Evolutionary conservation across 2,888 invertebrate genomes (phyloP).

Genomic region (Microctonus aethiopoides): DNA sequence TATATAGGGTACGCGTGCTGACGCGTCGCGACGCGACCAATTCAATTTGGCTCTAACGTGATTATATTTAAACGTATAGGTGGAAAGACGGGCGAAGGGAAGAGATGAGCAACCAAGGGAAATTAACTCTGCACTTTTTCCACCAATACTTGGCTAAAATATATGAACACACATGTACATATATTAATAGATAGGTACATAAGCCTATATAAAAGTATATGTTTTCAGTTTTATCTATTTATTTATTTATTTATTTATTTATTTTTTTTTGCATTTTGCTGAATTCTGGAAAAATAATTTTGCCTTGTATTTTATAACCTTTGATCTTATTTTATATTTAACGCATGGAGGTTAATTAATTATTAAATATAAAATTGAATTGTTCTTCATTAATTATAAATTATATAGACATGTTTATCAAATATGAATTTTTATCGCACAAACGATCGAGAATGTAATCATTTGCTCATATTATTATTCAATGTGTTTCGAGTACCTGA

Average conservation of each 20-base stretch:
- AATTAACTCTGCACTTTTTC: constrained; percentile 8
- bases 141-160: neutral
- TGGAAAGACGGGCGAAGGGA: constrained; percentile 16
- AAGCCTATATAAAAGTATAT: neutral
- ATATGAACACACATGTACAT: neutral
- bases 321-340: too few relatives aligned
- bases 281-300: too few relatives aligned
- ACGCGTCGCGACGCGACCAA: constrained; percentile 36
- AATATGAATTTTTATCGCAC: neutral
- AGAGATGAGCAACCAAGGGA: neutral
- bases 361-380: too few relatives aligned
- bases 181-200: neutral
- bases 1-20: constrained; percentile 22
- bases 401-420: neutral
- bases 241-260: too few relatives aligned
- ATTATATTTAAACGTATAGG: constrained; percentile 40
- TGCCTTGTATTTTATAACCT: too few relatives aligned
- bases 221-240: neutral
- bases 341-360: too few relatives aligned
- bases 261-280: too few relatives aligned
- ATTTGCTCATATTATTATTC: neutral
- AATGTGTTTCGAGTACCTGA: neutral
- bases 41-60: constrained; percentile 43
- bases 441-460: neutral
- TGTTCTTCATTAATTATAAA: neutral